Percentiles rank a stretch among this genome's conserved stretches.
These are phyloP conservation scores for Oophaga pumilio DNA, from an alignment of 2,113 vertebrate species.

Conservation along the genomic window DNA sequence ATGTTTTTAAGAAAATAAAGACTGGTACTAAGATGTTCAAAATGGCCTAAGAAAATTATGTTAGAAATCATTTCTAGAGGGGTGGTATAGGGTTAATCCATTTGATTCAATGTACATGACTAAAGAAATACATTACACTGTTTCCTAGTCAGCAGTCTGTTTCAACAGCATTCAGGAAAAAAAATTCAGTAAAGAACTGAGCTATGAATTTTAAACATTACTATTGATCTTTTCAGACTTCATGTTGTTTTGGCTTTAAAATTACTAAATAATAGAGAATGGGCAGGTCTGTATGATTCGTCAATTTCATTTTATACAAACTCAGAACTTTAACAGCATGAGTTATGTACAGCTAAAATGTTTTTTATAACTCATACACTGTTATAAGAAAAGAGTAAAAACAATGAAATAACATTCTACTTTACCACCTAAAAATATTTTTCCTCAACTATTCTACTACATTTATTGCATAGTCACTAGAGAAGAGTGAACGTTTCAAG, in stretches of 20 bases:
- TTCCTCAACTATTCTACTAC: too few species aligned
- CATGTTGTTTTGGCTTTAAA: conserved; percentile 33
- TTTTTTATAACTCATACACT: neutral
- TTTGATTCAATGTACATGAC: conserved; percentile 41
- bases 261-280: conserved; percentile 13
- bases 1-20: conserved; percentile 43
- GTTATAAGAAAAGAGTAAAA: neutral
- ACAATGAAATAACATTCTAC: neutral
- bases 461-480: too few species aligned
- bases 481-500: too few species aligned
- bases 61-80: conserved; percentile 48
- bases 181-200: conserved; percentile 17
- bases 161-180: conserved; percentile 43
- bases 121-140: conserved; percentile 46
- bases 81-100: conserved; percentile 46
- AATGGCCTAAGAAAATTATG: conserved; percentile 37
- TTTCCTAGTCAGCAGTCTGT: conserved; percentile 41
- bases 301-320: neutral
- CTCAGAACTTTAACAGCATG: neutral
- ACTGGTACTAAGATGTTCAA: conserved; percentile 35
- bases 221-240: conserved; percentile 45
- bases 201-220: conserved; percentile 52
- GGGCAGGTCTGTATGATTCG: neutral
- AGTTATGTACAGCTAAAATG: neutral
- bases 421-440: neutral